These are phyloP conservation scores for Lonchura striata DNA, from an alignment of 2,113 vertebrate species.

Conservation along the genomic window DNA sequence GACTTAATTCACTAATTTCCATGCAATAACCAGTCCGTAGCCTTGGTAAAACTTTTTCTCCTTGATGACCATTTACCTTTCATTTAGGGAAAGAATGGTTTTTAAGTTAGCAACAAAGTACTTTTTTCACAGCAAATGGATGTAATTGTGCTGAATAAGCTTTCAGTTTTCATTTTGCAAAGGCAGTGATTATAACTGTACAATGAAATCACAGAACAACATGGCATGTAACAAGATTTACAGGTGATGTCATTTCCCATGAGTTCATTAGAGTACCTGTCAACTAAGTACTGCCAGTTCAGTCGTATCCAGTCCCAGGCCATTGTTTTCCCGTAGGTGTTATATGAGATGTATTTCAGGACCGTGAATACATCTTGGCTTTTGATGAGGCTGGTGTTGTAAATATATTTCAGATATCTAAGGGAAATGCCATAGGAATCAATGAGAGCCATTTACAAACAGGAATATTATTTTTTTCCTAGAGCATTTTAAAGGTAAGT, in stretches of 20 bases:
- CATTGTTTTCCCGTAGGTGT: conserved; percentile 88
- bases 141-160: background rate
- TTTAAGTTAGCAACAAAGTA: background rate
- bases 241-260: background rate
- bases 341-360: conserved; percentile 87
- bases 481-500: background rate
- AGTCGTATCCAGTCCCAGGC: conserved; percentile 94
- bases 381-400: conserved; percentile 81
- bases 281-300: conserved; percentile 92
- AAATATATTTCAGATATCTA: conserved; percentile 84
- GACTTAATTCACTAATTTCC: background rate
- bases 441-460: background rate
- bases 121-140: background rate
- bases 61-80: background rate
- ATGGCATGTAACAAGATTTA: background rate
- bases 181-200: background rate
- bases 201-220: background rate
- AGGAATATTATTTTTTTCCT: background rate
- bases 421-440: background rate
- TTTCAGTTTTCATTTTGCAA: background rate
- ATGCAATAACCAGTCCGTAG: background rate
- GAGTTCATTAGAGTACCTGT: conserved; percentile 74
- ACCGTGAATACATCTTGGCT: conserved; percentile 92
- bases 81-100: background rate
- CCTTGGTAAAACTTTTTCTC: background rate